Conservation (phyloP, 2,113 vertebrate species). For the Aix galericulata region DNA sequence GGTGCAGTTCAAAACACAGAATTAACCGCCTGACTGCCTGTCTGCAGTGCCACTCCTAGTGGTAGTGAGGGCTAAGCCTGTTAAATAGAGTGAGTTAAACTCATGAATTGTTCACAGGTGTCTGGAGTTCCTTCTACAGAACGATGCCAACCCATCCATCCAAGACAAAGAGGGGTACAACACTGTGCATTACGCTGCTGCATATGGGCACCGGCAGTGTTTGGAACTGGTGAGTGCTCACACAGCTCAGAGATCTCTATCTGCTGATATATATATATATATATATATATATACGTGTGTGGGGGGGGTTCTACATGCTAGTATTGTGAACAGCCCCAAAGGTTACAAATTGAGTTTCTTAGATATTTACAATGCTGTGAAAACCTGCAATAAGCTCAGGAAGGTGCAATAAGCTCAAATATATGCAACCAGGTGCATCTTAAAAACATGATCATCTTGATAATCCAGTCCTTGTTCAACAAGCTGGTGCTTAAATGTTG, state of each 20-base stretch:
- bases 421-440: background rate
- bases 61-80: background rate
- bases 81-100: background rate
- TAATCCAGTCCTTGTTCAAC: background rate
- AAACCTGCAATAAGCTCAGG: background rate
- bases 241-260: rapidly evolving
- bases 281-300: too few relatives aligned
- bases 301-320: too few relatives aligned
- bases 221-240: conserved; percentile 88
- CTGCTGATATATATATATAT: background rate
- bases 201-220: conserved; percentile 94
- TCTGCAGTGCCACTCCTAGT: background rate
- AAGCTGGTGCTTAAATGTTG: background rate
- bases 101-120: conserved; percentile 80
- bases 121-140: conserved; percentile 93
- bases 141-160: conserved; percentile 87
- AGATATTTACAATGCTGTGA: background rate
- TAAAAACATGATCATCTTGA: background rate
- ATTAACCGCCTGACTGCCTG: background rate
- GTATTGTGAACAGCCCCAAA: background rate
- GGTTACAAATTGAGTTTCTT: background rate
- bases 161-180: conserved; percentile 95
- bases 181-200: conserved; percentile 93
- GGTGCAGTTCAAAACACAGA: background rate
- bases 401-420: background rate